These are phyloP conservation scores for Formicarius rufipectus DNA, from an alignment of 2,113 vertebrate species.

Conservation along the genomic window DNA sequence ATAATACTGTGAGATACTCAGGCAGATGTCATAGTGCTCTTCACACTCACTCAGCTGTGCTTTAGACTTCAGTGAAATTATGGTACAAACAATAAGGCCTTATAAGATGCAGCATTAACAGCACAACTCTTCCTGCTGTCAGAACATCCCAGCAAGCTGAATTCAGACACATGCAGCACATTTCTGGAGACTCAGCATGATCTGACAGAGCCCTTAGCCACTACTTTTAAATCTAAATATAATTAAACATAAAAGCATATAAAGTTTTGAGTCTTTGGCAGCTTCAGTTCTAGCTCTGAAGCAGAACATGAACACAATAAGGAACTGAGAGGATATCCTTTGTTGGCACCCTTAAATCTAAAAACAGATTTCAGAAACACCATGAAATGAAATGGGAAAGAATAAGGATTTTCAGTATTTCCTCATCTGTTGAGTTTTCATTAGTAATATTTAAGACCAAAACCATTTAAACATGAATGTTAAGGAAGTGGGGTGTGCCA, in stretches of 20 bases:
- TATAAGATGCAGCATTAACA: neutral
- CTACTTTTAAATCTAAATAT: neutral
- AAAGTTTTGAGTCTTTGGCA: neutral
- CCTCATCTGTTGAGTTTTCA: neutral
- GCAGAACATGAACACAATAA: neutral
- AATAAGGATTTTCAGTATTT: neutral
- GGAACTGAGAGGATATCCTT: neutral
- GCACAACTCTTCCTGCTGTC: neutral
- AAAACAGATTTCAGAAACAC: neutral
- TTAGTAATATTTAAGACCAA: neutral
- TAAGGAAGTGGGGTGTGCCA: neutral
- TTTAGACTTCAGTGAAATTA: neutral
- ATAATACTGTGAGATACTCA: neutral
- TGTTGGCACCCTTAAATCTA: neutral
- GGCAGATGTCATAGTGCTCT: neutral
- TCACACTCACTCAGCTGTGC: neutral
- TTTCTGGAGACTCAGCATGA: neutral
- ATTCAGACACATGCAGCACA: neutral
- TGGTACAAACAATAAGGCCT: neutral
- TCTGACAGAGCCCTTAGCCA: neutral
- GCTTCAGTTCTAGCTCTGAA: neutral
- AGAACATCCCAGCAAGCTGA: neutral
- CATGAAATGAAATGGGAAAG: neutral
- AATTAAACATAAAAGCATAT: neutral
- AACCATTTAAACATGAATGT: neutral